These are phyloP conservation scores for Toxotes lorentzi DNA, from an alignment of 2,797 vertebrate genomes.

Conservation along the genomic window DNA sequence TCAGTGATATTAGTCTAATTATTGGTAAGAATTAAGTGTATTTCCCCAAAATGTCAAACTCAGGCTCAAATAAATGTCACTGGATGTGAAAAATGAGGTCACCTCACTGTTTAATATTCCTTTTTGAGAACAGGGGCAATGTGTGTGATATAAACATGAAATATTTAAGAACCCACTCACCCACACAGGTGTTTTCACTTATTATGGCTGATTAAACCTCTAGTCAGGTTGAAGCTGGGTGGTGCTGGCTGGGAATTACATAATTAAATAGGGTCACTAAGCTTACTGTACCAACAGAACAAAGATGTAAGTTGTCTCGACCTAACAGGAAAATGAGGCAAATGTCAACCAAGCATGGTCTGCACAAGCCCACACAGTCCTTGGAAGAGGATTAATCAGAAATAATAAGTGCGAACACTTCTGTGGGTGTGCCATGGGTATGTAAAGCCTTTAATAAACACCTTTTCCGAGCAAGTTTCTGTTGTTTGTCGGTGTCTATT, in stretches of 20 bases:
- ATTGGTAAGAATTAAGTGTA: not conserved
- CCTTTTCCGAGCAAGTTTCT: conserved; percentile 7
- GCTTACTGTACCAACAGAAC: not conserved
- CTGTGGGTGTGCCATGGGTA: not conserved
- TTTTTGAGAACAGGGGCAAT: not conserved
- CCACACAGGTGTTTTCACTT: conserved; percentile 8
- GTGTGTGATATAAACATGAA: not conserved
- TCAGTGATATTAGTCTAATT: not conserved
- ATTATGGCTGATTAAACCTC: not conserved
- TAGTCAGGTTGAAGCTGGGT: conserved; percentile 1
- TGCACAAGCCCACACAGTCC: conserved; percentile 4
- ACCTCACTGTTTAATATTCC: conserved; percentile 3
- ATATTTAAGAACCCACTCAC: conserved; percentile 1
- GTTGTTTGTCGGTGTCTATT: not conserved
- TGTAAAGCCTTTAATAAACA: conserved; percentile 1
- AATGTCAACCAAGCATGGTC: conserved; percentile 5
- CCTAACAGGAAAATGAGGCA: not conserved
- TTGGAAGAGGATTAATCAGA: not conserved
- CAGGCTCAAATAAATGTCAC: not conserved
- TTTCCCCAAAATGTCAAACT: conserved; percentile 7
- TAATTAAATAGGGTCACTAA: not conserved
- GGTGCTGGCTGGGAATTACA: not conserved
- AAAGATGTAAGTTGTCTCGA: not conserved
- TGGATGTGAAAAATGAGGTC: not conserved
- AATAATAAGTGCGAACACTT: conserved; percentile 24